Percentiles rank a stretch among this genome's conserved stretches.
These are phyloP conservation scores for Gallinago nigripennis DNA, from an alignment of 2,797 vertebrate genomes.

Conservation along the genomic window DNA sequence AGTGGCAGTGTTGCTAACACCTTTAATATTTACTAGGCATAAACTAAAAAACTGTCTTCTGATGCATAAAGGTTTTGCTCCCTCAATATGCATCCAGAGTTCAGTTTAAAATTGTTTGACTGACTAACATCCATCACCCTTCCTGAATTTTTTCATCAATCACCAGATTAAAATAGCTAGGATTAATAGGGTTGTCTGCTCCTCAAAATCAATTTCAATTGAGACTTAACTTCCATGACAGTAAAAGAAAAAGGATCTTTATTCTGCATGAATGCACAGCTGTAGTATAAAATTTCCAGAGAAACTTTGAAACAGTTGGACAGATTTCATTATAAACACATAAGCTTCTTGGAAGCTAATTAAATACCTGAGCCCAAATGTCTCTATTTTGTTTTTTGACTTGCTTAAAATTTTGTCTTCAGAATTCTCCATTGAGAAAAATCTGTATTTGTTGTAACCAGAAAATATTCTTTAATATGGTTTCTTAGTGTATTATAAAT, in stretches of 20 bases:
- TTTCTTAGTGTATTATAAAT: not conserved
- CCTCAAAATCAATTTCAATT: constrained; percentile 24
- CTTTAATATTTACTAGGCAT: not conserved
- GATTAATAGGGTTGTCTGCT: constrained; percentile 44
- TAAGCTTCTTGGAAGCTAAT: constrained; percentile 23
- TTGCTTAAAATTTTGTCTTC: not conserved
- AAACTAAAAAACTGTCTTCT: not conserved
- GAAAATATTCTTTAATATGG: not conserved
- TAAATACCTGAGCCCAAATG: not conserved
- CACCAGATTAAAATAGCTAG: constrained; percentile 46
- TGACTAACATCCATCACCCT: not conserved
- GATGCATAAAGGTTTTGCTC: not conserved
- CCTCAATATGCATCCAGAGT: not conserved
- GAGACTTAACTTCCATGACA: constrained; percentile 38
- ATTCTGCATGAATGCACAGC: constrained; percentile 56
- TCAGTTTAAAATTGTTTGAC: constrained; percentile 13
- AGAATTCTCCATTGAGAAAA: constrained; percentile 17
- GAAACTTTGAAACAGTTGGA: constrained; percentile 38
- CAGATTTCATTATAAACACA: constrained; percentile 15
- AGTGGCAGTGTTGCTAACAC: not conserved
- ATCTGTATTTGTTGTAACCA: not conserved
- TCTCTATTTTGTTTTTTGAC: not conserved
- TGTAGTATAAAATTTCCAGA: constrained; percentile 41
- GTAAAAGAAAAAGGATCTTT: constrained; percentile 55
- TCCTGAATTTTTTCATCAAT: constrained; percentile 50